These are phyloP conservation scores for Idris sp. DNA, from an alignment of 1,140 invertebrate genomes.

Conservation along the genomic window DNA sequence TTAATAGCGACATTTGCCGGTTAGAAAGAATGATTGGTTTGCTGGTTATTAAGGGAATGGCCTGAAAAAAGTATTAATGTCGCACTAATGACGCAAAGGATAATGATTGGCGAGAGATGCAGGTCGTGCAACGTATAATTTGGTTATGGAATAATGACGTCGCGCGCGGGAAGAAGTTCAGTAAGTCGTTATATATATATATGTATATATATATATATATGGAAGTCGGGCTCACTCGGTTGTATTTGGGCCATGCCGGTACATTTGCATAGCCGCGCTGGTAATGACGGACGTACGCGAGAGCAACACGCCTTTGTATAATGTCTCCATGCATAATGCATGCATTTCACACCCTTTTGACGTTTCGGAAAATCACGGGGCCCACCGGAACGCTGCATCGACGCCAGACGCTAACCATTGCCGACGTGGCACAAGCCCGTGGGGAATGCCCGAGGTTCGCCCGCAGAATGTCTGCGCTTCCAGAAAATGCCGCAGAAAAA, in stretches of 20 bases:
- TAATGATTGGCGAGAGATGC: slow-evolving; percentile 39
- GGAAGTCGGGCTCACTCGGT: slow-evolving; percentile 7
- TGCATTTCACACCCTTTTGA: slow-evolving; percentile 64
- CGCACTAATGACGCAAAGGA: slow-evolving; percentile 28
- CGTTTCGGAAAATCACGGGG: slow-evolving; percentile 63
- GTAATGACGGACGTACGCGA: slow-evolving; percentile 62
- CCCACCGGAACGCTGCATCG: slow-evolving; percentile 41
- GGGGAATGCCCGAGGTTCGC: slow-evolving; percentile 35
- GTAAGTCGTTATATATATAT: slow-evolving; percentile 59
- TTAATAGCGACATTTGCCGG: no score
- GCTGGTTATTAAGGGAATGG: slow-evolving; percentile 38
- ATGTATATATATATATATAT: no score
- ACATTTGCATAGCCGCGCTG: slow-evolving; percentile 60
- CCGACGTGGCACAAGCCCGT: slow-evolving; percentile 40
- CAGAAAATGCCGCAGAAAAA: slow-evolving; percentile 26
- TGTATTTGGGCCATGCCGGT: slow-evolving; percentile 56
- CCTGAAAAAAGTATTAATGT: slow-evolving; percentile 34
- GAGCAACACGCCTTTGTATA: slow-evolving; percentile 61
- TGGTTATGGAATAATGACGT: slow-evolving; percentile 56
- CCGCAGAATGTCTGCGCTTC: slow-evolving; percentile 35
- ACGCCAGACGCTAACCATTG: slow-evolving; percentile 31
- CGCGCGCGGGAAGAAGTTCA: slow-evolving; percentile 41
- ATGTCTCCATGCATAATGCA: slow-evolving; percentile 62
- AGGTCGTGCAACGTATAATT: slow-evolving; percentile 45
- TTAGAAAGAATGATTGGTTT: no score